Conservation (phyloP, 2,797 vertebrate species). For the Valencia hispanica region DNA sequence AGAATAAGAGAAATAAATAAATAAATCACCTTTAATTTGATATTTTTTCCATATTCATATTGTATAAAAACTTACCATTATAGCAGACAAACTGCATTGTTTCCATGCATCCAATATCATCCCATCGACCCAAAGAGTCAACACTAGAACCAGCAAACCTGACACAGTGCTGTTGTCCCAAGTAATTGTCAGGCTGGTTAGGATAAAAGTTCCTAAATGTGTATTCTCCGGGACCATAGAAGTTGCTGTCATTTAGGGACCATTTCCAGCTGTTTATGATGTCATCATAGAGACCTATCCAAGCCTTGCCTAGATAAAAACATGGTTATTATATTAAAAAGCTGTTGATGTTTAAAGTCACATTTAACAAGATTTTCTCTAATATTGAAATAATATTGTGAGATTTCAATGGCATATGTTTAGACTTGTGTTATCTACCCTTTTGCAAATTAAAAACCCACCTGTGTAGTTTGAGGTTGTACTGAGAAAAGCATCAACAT, state of each 20-base stretch:
- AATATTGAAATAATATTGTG: not conserved
- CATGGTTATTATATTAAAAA: not conserved
- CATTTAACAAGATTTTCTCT: not conserved
- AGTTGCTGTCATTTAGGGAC: not conserved
- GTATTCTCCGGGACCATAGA: not conserved
- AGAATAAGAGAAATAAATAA: not conserved
- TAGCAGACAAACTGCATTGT: not conserved
- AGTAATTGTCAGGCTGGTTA: not conserved
- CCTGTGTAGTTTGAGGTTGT: not conserved
- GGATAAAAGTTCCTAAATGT: not conserved
- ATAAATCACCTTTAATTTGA: not conserved
- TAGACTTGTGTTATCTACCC: not conserved
- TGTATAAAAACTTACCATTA: not conserved
- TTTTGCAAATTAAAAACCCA: not conserved
- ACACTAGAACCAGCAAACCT: not conserved
- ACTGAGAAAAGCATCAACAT: not conserved
- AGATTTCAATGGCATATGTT: not conserved
- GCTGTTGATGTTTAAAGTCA: not conserved
- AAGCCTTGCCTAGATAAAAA: not conserved
- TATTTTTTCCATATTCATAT: not conserved
- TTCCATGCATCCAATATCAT: not conserved
- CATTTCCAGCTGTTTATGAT: not conserved
- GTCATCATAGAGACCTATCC: not conserved
- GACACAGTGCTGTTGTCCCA: not conserved
- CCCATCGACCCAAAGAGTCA: not conserved